Evolutionary conservation across 1,140 invertebrate genomes (phyloP), one percentile per base, ranked within the genome.

Genomic region (Drosophila hydei): DNA sequence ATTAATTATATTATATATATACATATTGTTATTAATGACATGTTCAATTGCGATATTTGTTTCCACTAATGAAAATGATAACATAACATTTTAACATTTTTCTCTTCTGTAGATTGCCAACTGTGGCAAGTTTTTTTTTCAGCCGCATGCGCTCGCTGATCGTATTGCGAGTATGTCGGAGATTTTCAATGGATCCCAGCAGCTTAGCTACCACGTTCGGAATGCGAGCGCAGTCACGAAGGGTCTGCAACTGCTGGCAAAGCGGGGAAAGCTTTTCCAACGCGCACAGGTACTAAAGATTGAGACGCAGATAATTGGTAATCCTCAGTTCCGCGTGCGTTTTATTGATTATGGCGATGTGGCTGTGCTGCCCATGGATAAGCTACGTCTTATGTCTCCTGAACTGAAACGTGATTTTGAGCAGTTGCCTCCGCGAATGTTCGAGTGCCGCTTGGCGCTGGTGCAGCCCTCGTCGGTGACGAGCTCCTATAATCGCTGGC

Each of bases 301-400:
- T 1, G 78, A 79, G 19, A 58, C 43, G 1, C 72, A 59, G n/a
- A 40, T 51, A 12, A 56, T 62, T 48, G 25, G 45, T 0, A 30
- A 61, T 40, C 72, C 77, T 1, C 63, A 68, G 30, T 91, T 91
- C 43, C 72, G 93, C 92, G 93, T 98, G 4, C 93, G 94, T 47
- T 97, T 95, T 83, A 94, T 98, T 18, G 97, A 98, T 90, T 95
- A 93, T 91, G 97, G 97, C n/a, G 94, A 94, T 71, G 92, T 77
- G 3, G 92, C 92, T 1, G 84, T 92, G 16, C 12, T 91, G 7
- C 14, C 64, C n/a, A 77, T 90, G 21, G 42, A 78, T 1, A 64
- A 75, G 14, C 9, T 91, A 7, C 88, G 89, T 12, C 27, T 76
- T 1, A 77, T 77, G 69, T 42, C 71, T 18, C 6, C 38, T 1